Evolutionary conservation across 1,140 invertebrate species (phyloP), one percentile per base, ranked within the genome.

Genomic region (Papilio xuthus): DNA sequence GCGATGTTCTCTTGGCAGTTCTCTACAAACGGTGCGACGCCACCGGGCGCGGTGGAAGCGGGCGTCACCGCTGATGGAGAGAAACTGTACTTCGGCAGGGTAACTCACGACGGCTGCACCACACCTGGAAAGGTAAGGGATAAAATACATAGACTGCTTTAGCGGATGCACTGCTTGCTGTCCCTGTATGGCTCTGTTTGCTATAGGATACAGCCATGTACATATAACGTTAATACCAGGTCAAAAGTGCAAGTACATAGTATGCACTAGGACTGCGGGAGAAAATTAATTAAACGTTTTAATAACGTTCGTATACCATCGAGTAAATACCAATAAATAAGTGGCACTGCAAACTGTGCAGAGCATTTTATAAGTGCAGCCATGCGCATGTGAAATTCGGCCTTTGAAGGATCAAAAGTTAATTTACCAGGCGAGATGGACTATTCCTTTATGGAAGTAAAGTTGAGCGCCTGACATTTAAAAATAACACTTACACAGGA

Each of bases 1-100:
- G 92, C 94, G 26, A 95, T 95, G 85, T 96, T 96, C 84, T 94
- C 94, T 23, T 97, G 96, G 96, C 94, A 95, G 85, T 95, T 94
- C 78, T 89, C 89, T 6, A 93, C 88, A 2, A 94, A 95, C 74
- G 96, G 96, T 28, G 84, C 90, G 0, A 94, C 97, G 18, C 96
- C 96, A 2, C 86, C 89, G 0, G 95, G 93, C 20, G 96, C 96
- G 7, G 93, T 97, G 2, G 91, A 94, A 23, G 95, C 94, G 18
- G 96, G 96, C 3, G 86, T 94, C 44, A 96, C 96, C 0, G 81
- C 88, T 56, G 94, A 95, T 79, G 96, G 96, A 20, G 96, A 97
- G 89, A 91, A 94, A 32, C 92, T 96, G 26, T 97, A 96, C 90
- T 93, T 91, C 79, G 96, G 96, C 18, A 94, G 96, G 72, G 95